Evolutionary conservation across 1,140 invertebrate species (phyloP).

Genomic region (Andrena cerasifolii): DNA sequence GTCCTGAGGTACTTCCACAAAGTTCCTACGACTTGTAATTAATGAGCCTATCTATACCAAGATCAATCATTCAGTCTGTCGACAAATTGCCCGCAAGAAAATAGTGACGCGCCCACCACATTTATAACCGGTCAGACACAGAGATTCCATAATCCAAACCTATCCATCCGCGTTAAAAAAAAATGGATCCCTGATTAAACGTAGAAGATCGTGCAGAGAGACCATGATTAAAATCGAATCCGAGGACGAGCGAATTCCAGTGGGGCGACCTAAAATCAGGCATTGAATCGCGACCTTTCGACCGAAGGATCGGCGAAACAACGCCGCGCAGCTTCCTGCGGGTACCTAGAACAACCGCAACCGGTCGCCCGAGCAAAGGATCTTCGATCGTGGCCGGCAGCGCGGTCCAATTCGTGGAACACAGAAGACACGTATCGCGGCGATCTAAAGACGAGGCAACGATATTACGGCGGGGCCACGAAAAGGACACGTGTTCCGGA

Average conservation of each 20-base stretch:
- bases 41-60: no score
- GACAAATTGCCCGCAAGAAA: no score
- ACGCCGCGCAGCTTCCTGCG: constrained; percentile 9
- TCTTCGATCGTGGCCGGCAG: constrained; percentile 36
- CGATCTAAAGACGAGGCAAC: constrained; percentile 49
- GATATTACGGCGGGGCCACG: constrained; percentile 58
- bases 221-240: background rate
- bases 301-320: constrained; percentile 6
- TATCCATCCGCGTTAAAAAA: no score
- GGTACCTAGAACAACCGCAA: constrained; percentile 38
- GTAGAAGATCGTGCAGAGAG: background rate
- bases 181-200: no score
- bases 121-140: no score
- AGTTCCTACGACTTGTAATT: no score
- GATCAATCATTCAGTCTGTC: no score
- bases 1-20: no score
- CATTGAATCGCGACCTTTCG: background rate
- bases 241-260: background rate
- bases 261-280: background rate
- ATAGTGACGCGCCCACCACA: no score
- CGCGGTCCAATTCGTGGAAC: constrained; percentile 47
- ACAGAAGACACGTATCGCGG: constrained; percentile 49
- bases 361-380: constrained; percentile 33
- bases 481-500: constrained; percentile 66
- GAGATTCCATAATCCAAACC: no score